Evolutionary conservation across 2,113 vertebrate species (phyloP), one percentile per base, ranked within the genome.

Genomic region (Phylloscopus trochilus): DNA sequence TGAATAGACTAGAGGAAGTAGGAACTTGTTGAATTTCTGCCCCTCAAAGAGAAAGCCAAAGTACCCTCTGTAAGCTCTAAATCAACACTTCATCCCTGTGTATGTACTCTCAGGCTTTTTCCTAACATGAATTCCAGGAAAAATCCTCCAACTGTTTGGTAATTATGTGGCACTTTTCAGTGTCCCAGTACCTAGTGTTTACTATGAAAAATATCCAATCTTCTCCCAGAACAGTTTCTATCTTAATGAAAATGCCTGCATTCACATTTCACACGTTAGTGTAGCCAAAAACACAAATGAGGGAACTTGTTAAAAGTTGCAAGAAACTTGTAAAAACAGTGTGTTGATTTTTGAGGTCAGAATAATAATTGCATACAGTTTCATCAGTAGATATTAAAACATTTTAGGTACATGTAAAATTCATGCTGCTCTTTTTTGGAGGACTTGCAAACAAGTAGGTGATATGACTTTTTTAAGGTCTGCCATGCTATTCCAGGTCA

Each of bases 1-100:
- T 79, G 85, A 94, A 73, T 37, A 95, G 81, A 93, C 70, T 60
- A 87, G 58, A 92, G 43, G 67, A 95, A 81, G 47, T 12, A 70
- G 60, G 33, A 41, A 39, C 6, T 87, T 18, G 10, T 5, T 47
- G 33, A 22, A 62, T 49, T 56, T 22, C 24, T 91, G 70, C 18
- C n/a, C 11, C 52, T 74, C 0, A 3, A 62, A 86, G 46, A 49
- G 15, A 82, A 31, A 49, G 28, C 8, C 31, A 41, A 53, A 80
- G 68, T 58, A 46, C 7, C 30, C n/a, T 41, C 30, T 49, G 5
- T 49, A 43, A 49, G 20, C 22, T 35, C n/a, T 46, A 35, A 35
- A 35, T 23, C 6, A 76, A 12, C 53, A 22, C 9, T 83, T 88
- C 46, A 52, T 51, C 22, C 33, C 3, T 3, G 13, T 18, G 16